These are phyloP conservation scores for Brienomyrus brachyistius DNA, from an alignment of 2,113 vertebrate species.

Conservation along the genomic window DNA sequence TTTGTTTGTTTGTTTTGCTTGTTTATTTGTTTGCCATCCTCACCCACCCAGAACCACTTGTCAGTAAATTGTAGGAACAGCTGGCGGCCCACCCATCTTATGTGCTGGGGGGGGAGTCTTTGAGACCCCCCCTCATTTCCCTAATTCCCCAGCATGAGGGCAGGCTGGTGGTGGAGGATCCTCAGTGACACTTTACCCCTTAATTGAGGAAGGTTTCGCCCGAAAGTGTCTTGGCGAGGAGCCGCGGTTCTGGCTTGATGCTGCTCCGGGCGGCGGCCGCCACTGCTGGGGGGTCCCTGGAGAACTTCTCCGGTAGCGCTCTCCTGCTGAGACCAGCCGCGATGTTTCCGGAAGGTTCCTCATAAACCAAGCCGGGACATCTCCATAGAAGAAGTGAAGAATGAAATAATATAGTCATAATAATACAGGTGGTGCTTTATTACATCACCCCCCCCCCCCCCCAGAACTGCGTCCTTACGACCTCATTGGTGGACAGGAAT, in stretches of 20 bases:
- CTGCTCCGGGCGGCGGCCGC: background rate
- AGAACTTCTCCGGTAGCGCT: background rate
- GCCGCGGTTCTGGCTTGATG: background rate
- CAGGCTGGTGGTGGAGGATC: conserved; percentile 19
- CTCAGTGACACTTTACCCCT: conserved; percentile 28
- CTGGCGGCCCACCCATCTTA: conserved; percentile 30
- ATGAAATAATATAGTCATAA: background rate
- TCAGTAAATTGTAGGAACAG: conserved; percentile 27
- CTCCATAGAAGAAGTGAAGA: background rate
- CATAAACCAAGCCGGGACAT: background rate
- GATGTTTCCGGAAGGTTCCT: too few species aligned
- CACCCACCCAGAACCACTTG: conserved; percentile 27
- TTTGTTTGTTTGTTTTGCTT: background rate
- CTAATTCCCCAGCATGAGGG: conserved; percentile 18
- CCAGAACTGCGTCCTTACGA: background rate
- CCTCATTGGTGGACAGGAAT: background rate
- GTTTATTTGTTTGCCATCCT: conserved; percentile 5
- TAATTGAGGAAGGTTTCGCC: conserved; percentile 36
- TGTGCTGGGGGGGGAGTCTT: conserved; percentile 12
- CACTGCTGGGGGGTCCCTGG: background rate
- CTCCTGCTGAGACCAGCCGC: background rate
- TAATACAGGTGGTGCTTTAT: too few species aligned
- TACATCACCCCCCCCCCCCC: background rate
- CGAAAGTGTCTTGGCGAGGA: conserved; percentile 13
- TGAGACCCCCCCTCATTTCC: conserved; percentile 14